phyloP scores from a whole-genome alignment of 2,113 vertebrate genomes.

The Petaurus breviceps region DNA sequence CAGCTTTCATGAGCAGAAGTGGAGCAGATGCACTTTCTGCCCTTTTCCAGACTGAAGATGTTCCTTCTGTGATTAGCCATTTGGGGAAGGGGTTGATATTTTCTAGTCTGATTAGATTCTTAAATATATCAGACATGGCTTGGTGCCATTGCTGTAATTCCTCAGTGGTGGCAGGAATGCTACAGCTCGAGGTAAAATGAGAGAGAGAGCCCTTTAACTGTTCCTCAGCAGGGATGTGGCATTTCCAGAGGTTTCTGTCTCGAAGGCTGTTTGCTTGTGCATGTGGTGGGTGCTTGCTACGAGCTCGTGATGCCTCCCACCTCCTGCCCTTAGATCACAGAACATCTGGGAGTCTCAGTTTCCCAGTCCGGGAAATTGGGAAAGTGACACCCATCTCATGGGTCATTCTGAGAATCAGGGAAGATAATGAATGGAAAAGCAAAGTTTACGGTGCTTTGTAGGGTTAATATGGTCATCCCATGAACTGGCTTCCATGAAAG shows the following conservation, averaged over 20 bases:
- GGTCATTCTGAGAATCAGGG: background rate
- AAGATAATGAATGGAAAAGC: background rate
- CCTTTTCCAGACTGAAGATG: background rate
- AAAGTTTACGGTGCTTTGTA: background rate
- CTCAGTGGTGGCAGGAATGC: background rate
- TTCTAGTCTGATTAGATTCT: constrained; percentile 19
- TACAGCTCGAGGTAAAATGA: background rate
- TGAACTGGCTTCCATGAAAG: background rate
- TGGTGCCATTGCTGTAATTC: background rate
- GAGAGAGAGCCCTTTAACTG: background rate
- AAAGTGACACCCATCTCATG: background rate
- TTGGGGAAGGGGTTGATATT: constrained; percentile 25
- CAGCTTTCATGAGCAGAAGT: constrained; percentile 14
- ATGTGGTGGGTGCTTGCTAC: background rate
- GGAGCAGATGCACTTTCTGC: background rate
- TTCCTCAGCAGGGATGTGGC: background rate
- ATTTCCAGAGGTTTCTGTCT: constrained; percentile 22
- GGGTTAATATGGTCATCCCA: too few relatives aligned
- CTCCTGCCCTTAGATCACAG: background rate
- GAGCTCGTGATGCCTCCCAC: background rate
- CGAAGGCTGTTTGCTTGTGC: constrained; percentile 5
- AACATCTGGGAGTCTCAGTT: background rate
- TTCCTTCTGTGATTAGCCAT: background rate
- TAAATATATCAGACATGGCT: background rate
- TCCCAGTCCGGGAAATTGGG: background rate